Evolutionary conservation across 2,888 invertebrate species (phyloP).

Genomic region (Sminthurides aquaticus): DNA sequence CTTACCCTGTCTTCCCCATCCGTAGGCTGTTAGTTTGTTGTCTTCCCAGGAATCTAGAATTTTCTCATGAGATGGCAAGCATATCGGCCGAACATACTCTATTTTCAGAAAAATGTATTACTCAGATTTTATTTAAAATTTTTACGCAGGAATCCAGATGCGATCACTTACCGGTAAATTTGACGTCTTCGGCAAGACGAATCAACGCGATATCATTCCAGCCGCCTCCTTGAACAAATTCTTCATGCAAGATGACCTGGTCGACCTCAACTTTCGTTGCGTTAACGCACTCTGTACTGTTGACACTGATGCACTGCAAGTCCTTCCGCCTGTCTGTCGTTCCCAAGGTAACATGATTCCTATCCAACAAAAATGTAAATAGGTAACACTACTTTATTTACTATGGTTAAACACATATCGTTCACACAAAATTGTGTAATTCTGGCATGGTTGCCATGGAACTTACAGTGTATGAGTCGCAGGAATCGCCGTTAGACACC

Average conservation of each 20-base stretch:
- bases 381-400: too few species aligned
- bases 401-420: too few species aligned
- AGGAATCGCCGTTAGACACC: conserved; percentile 56
- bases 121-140: not conserved
- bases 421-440: too few species aligned
- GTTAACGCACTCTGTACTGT: conserved; percentile 16
- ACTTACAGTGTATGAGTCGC: conserved; percentile 18
- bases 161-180: conserved; percentile 23
- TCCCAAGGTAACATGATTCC: conserved; percentile 14
- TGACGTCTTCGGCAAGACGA: conserved; percentile 25
- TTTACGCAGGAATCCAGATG: not conserved
- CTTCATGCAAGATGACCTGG: conserved; percentile 33
- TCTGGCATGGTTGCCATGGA: too few species aligned
- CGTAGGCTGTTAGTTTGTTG: conserved; percentile 28
- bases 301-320: conserved; percentile 8
- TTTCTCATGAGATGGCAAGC: conserved; percentile 28
- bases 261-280: conserved; percentile 26
- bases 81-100: conserved; percentile 30
- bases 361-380: conserved; percentile 2
- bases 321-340: conserved; percentile 12
- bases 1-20: conserved; percentile 34
- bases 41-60: conserved; percentile 27
- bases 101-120: not conserved
- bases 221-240: conserved; percentile 29
- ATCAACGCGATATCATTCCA: conserved; percentile 36